phyloP scores from a whole-genome alignment of 2,113 vertebrate species.

The Neofelis nebulosa region DNA sequence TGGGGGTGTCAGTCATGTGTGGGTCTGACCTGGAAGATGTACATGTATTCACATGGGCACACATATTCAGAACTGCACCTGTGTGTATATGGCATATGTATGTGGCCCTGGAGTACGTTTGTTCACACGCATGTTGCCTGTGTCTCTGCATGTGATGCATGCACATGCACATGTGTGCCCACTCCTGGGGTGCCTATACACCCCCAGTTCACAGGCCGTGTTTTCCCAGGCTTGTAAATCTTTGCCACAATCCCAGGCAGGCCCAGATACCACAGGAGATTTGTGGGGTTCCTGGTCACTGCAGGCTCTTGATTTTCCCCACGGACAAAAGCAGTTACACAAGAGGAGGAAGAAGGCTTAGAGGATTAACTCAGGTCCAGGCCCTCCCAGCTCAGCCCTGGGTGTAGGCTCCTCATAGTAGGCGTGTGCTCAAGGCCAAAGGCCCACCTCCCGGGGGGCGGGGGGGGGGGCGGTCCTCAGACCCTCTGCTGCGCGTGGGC shows the following conservation, averaged over 20 bases:
- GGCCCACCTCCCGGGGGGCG: background rate
- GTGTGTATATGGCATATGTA: accelerated
- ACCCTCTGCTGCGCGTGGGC: background rate
- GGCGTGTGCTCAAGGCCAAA: background rate
- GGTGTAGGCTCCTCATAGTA: background rate
- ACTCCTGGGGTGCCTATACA: background rate
- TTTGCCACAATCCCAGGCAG: background rate
- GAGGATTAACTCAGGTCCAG: background rate
- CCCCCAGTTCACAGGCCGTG: background rate
- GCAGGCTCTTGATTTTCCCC: conserved; percentile 16
- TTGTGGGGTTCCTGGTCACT: conserved; percentile 16
- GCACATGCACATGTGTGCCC: too few species aligned
- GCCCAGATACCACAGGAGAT: background rate
- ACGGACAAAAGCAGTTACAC: conserved; percentile 58
- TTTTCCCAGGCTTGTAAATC: background rate
- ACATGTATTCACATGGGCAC: background rate
- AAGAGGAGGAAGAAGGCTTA: conserved; percentile 47
- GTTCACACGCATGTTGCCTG: background rate
- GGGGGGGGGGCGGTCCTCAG: background rate
- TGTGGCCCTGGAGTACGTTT: background rate
- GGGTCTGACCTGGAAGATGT: background rate
- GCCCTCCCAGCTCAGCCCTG: background rate
- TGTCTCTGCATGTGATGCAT: background rate
- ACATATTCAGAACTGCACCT: background rate
- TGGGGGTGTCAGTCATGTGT: background rate